Base-by-base conservation (phyloP, 2,113 vertebrate species). In the Polyodon spathula region DNA sequence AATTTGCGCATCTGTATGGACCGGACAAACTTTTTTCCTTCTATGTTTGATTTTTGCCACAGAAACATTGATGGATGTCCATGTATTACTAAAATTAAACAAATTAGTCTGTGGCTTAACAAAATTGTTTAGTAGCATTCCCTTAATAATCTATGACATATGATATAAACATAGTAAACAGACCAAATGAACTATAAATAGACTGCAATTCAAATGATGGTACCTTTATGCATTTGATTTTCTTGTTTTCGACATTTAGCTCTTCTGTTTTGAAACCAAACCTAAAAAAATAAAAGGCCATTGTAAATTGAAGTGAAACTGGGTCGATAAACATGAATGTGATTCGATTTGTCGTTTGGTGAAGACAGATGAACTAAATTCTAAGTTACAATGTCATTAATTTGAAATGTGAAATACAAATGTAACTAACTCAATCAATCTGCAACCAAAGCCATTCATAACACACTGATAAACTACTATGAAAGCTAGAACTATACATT, bases 171-270 rank as follows among this genome's bases (percentile, higher is more conserved):
- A 56, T 6, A 44, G 12, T 15, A 17, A 14, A n/a, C 27, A 27
- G 27, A 27, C 51, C 6, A 56, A 5, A 44, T 16, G 14, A 17
- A 14, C 10, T 59, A n/a, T 1, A 56, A 38, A 37, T 8, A 17
- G 10, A 8, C 15, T 15, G n/a, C 48, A 56, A 56, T 16, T 59
- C 14, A 50, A 42, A 42, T 43, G 16, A 7, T 7, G 71, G 76
- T 80, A 98, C 94, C 95, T 94, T 97, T 97, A 62, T 97, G 95
- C 93, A 98, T 97, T 84, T 98, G 95, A 63, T 98, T 98, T 79
- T 98, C 95, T 66, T 97, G 95, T 74, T 98, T 97, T 66, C 95
- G 83, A 81, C 94, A 97, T 74, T 97, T 98, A 39, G 95, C 95
- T 86, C 95, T 90, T 75, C 95, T 88, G 80, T 98, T 98, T 77